Evolutionary conservation across 2,888 invertebrate genomes (phyloP).

Genomic region (Ypsolopha sequella): DNA sequence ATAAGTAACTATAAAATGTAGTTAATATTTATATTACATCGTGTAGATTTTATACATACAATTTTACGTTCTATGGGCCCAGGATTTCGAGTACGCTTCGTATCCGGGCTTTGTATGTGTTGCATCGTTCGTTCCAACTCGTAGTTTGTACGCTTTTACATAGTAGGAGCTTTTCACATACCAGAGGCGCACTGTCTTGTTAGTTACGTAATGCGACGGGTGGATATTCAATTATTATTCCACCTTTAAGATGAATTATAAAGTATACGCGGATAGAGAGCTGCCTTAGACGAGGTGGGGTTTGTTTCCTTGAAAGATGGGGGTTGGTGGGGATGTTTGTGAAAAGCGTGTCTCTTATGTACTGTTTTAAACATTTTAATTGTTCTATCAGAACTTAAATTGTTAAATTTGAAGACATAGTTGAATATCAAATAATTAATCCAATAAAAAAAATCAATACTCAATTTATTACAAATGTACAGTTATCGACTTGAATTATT

Average conservation of each 20-base stretch:
- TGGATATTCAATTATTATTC: conserved; percentile 9
- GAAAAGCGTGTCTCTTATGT: too few species aligned
- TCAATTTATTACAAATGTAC: too few species aligned
- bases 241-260: conserved; percentile 1
- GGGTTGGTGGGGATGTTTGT: too few species aligned
- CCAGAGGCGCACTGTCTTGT: conserved; percentile 6
- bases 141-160: conserved; percentile 22
- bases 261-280: background rate
- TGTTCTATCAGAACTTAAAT: too few species aligned
- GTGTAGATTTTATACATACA: background rate
- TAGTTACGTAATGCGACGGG: conserved; percentile 6
- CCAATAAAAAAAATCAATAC: too few species aligned
- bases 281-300: too few species aligned
- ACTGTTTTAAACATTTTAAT: too few species aligned
- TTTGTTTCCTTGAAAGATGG: too few species aligned
- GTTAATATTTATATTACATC: background rate
- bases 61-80: conserved; percentile 35
- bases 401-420: too few species aligned
- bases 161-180: conserved; percentile 14
- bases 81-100: conserved; percentile 45
- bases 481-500: too few species aligned
- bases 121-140: conserved; percentile 35
- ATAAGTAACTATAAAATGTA: too few species aligned
- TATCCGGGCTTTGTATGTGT: conserved; percentile 44
- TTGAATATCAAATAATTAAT: too few species aligned